Evolutionary conservation across 2,797 vertebrate species (phyloP).

Genomic region (Ciconia nigra): DNA sequence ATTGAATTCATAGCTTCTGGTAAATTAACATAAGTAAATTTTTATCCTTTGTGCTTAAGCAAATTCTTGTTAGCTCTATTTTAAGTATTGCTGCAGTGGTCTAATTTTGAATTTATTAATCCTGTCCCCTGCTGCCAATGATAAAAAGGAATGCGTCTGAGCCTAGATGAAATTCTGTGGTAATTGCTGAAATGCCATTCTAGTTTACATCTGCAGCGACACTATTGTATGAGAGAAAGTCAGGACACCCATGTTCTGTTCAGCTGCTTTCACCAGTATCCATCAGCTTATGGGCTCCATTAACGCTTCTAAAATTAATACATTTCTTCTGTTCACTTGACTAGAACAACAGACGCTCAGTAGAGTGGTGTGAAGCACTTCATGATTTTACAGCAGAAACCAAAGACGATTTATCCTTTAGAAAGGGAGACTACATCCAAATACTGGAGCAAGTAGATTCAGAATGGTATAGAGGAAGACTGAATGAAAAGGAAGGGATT

Average conservation of each 20-base stretch:
- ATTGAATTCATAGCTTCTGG: background rate
- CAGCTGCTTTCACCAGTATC: background rate
- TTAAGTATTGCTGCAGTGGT: background rate
- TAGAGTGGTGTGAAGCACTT: constrained; percentile 86
- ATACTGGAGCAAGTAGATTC: constrained; percentile 79
- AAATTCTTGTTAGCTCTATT: background rate
- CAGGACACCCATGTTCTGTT: background rate
- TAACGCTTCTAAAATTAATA: constrained; percentile 7
- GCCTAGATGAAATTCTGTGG: background rate
- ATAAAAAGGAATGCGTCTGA: background rate
- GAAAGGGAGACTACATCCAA: constrained; percentile 85
- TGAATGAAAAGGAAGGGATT: constrained; percentile 84
- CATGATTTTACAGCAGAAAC: constrained; percentile 87
- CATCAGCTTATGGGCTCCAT: background rate
- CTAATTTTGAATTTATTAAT: constrained; percentile 28
- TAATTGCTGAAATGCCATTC: background rate
- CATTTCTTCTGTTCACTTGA: constrained; percentile 21
- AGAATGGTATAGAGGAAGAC: constrained; percentile 86
- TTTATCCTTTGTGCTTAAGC: background rate
- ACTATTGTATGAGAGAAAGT: background rate
- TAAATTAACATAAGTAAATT: background rate
- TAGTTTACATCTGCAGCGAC: background rate
- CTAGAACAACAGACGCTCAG: constrained; percentile 47
- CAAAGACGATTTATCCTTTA: constrained; percentile 85
- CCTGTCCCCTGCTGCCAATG: background rate